Conservation (phyloP, 2,797 vertebrate genomes). For the Platyrinchus mystaceus region DNA sequence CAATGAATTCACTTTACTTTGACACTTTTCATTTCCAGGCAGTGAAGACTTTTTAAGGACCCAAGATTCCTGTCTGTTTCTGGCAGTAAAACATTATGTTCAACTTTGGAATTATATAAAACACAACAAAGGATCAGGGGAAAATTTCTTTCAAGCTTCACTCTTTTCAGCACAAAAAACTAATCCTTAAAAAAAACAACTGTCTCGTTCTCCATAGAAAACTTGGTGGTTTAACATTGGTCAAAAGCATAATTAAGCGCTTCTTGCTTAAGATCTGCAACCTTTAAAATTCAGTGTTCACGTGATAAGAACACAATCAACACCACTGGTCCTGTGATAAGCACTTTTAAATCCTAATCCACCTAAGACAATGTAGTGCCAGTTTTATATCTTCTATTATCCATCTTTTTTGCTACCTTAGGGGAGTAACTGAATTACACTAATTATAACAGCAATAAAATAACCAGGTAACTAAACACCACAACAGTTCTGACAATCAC, state of each 20-base stretch:
- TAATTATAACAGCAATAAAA: neutral
- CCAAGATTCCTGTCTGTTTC: neutral
- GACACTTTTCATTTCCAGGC: neutral
- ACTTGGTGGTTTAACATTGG: neutral
- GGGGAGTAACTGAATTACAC: neutral
- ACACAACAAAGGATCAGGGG: neutral
- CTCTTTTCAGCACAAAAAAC: neutral
- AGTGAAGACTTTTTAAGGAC: neutral
- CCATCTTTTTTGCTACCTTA: neutral
- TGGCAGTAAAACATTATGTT: neutral
- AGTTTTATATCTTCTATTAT: neutral
- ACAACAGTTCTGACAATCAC: neutral
- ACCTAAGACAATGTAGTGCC: neutral
- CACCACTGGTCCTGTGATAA: neutral
- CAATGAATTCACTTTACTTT: neutral
- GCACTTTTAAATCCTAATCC: neutral
- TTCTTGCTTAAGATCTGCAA: neutral
- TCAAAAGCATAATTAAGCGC: neutral
- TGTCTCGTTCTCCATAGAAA: neutral
- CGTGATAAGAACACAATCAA: neutral
- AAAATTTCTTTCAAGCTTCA: neutral
- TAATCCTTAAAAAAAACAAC: neutral
- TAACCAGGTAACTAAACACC: neutral
- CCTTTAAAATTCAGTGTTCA: neutral
- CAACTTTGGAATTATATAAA: neutral